phyloP scores from a whole-genome alignment of 1,140 invertebrate genomes.

The Schlechtendalia chinensis region DNA sequence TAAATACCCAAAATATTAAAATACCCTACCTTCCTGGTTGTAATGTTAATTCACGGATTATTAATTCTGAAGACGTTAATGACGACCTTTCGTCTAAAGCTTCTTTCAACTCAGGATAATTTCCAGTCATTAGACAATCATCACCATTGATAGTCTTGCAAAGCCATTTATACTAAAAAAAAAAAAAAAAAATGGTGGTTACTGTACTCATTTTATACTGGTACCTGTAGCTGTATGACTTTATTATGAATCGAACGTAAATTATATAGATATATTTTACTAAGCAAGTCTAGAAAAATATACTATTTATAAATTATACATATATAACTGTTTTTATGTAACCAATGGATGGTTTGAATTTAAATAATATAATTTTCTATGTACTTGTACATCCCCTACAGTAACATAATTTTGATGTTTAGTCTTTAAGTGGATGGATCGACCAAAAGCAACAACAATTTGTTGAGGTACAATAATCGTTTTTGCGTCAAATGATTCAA shows the following conservation, averaged over 20 bases:
- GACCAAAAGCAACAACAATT: constrained; percentile 27
- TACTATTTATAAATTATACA: no score
- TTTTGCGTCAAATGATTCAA: constrained; percentile 18
- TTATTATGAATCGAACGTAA: no score
- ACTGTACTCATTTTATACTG: no score
- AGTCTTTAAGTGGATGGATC: constrained; percentile 7
- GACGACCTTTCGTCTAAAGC: not conserved
- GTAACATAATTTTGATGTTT: constrained; percentile 22
- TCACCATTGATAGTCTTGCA: constrained; percentile 41
- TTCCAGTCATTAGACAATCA: constrained; percentile 32
- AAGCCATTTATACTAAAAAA: constrained; percentile 37
- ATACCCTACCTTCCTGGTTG: constrained; percentile 26
- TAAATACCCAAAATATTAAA: no score
- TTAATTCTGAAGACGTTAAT: constrained; percentile 25
- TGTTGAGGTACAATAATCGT: constrained; percentile 37
- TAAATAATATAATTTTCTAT: not conserved
- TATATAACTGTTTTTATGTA: not conserved
- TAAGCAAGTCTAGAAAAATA: no score
- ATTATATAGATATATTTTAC: no score
- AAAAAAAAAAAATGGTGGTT: not conserved
- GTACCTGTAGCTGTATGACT: not conserved
- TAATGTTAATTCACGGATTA: constrained; percentile 32
- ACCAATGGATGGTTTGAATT: not conserved
- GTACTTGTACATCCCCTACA: constrained; percentile 13
- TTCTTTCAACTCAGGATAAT: constrained; percentile 29